Evolutionary conservation across 2,113 vertebrate genomes (phyloP).

Genomic region (Muntiacus reevesi): DNA sequence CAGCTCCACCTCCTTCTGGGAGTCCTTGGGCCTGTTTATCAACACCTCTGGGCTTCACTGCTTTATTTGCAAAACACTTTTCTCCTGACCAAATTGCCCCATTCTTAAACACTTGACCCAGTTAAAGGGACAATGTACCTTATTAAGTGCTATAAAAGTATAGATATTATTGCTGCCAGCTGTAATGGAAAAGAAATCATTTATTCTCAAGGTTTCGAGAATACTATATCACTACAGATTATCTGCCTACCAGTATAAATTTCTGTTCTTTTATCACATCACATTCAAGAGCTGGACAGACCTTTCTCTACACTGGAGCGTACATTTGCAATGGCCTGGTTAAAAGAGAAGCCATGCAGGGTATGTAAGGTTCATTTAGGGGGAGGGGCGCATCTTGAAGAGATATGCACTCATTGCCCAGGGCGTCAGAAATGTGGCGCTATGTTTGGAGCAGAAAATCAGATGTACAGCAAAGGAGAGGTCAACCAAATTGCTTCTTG

Average conservation of each 20-base stretch:
- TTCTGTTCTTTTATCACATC: background rate
- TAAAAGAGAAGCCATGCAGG: background rate
- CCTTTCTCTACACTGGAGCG: background rate
- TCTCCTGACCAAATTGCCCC: background rate
- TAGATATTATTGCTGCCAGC: background rate
- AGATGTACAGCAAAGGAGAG: background rate
- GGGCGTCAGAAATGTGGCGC: background rate
- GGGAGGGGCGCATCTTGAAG: background rate
- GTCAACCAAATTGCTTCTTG: no score
- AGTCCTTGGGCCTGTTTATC: background rate
- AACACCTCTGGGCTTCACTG: background rate
- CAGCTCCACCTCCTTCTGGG: background rate
- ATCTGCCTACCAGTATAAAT: background rate
- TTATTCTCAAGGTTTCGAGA: background rate
- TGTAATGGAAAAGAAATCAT: background rate
- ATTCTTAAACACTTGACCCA: background rate
- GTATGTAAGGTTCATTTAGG: background rate
- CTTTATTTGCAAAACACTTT: background rate
- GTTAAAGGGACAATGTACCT: background rate
- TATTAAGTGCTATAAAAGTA: background rate
- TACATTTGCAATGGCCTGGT: background rate
- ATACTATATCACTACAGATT: background rate
- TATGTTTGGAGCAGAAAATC: background rate
- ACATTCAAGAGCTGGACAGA: background rate
- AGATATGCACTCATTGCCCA: fast-evolving